A percentile compares a stretch with the other conserved stretches of the same genome.
Evolutionary conservation across 2,797 vertebrate species (phyloP).

Genomic region (Scolopax rusticola): DNA sequence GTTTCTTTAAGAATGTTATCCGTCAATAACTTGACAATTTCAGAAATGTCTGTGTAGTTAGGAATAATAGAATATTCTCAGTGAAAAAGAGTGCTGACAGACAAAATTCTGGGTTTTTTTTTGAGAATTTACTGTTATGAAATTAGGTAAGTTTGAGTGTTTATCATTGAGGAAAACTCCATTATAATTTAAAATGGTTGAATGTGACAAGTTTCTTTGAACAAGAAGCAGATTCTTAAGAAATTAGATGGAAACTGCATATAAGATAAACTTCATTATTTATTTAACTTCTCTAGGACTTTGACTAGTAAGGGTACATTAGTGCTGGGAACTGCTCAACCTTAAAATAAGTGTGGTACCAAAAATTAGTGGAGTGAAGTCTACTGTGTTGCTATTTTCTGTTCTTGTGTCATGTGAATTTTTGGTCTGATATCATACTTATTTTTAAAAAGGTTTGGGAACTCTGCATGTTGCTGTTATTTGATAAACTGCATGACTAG

Average conservation of each 20-base stretch:
- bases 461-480: background rate
- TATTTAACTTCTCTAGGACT: background rate
- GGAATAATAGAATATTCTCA: background rate
- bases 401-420: background rate
- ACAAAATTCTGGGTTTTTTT: background rate
- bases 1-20: background rate
- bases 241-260: background rate
- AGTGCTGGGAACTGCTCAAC: background rate
- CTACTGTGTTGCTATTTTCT: background rate
- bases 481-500: background rate
- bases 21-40: background rate
- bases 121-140: background rate
- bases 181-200: background rate
- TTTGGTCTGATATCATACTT: background rate
- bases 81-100: background rate
- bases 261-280: background rate
- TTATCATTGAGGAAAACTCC: background rate
- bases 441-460: background rate
- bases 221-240: background rate
- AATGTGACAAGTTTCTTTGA: background rate
- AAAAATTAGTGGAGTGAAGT: background rate
- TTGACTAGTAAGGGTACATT: background rate
- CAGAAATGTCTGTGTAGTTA: background rate
- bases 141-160: background rate
- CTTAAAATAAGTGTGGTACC: background rate